A percentile compares a stretch with the other conserved stretches of the same genome.
phyloP scores from a whole-genome alignment of 2,113 vertebrate genomes.

The Tragelaphus scriptus region DNA sequence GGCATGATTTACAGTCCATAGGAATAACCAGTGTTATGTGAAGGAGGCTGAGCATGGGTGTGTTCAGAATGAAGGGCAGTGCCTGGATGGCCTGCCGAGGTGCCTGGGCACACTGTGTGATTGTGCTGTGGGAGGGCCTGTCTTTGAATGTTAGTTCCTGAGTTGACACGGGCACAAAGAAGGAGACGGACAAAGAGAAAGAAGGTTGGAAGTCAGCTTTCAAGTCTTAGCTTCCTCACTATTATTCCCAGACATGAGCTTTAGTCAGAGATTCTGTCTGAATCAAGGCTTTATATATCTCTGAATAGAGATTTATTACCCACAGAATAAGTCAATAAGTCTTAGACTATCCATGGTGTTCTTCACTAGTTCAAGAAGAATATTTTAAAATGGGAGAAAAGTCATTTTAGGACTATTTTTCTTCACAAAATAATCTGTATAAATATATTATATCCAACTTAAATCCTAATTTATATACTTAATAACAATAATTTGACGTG shows the following conservation, averaged over 20 bases:
- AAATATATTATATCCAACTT: background rate
- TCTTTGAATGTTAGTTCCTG: background rate
- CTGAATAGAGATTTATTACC: background rate
- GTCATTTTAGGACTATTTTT: background rate
- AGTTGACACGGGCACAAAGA: background rate
- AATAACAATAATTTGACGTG: background rate
- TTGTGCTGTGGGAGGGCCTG: no score
- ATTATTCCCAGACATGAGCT: background rate
- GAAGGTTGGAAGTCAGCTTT: background rate
- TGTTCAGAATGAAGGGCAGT: background rate
- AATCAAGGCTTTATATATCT: background rate
- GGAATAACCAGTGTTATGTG: background rate
- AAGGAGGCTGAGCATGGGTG: background rate
- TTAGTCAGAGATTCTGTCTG: background rate
- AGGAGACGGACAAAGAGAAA: background rate
- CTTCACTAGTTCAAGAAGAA: background rate
- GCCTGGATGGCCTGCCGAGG: rapidly evolving
- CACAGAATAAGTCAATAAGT: background rate
- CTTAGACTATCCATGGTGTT: background rate
- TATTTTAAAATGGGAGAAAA: background rate
- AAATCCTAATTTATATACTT: background rate
- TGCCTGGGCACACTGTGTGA: background rate
- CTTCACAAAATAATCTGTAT: background rate
- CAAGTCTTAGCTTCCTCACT: background rate
- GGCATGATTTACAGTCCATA: background rate